Conservation (phyloP, 2,888 invertebrate genomes). For the Drosophila nr. perissopoda region DNA sequence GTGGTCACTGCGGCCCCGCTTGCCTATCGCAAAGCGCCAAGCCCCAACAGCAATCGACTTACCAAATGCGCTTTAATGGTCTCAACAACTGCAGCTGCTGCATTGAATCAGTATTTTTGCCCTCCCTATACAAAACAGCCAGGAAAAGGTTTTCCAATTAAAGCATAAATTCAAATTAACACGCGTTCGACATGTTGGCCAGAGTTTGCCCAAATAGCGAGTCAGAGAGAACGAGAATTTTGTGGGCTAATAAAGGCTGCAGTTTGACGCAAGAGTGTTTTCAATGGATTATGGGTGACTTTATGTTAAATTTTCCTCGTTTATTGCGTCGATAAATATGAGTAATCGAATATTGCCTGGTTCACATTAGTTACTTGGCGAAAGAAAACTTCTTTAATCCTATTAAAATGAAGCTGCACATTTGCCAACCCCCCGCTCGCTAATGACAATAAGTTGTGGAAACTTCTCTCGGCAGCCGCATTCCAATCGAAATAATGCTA, state of each 20-base stretch:
- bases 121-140: constrained; percentile 20
- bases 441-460: constrained; percentile 42
- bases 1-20: constrained; percentile 21
- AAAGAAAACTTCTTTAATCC: constrained; percentile 35
- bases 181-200: constrained; percentile 45
- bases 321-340: constrained; percentile 16
- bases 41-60: constrained; percentile 46
- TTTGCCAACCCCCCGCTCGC: constrained; percentile 1
- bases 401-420: constrained; percentile 22
- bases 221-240: constrained; percentile 1
- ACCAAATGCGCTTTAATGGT: constrained; percentile 72
- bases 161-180: constrained; percentile 74
- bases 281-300: constrained; percentile 11
- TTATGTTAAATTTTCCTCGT: neutral
- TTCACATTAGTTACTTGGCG: constrained; percentile 22
- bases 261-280: constrained; percentile 5
- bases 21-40: constrained; percentile 47
- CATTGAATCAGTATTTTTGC: constrained; percentile 25
- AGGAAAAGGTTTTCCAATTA: constrained; percentile 59
- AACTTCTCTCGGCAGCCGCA: constrained; percentile 16
- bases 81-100: constrained; percentile 22
- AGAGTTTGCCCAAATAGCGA: neutral
- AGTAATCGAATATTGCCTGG: constrained; percentile 12
- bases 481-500: constrained; percentile 62
- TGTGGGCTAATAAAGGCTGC: neutral